Evolutionary conservation across 2,113 vertebrate genomes (phyloP).

Genomic region (Chrysemys picta): DNA sequence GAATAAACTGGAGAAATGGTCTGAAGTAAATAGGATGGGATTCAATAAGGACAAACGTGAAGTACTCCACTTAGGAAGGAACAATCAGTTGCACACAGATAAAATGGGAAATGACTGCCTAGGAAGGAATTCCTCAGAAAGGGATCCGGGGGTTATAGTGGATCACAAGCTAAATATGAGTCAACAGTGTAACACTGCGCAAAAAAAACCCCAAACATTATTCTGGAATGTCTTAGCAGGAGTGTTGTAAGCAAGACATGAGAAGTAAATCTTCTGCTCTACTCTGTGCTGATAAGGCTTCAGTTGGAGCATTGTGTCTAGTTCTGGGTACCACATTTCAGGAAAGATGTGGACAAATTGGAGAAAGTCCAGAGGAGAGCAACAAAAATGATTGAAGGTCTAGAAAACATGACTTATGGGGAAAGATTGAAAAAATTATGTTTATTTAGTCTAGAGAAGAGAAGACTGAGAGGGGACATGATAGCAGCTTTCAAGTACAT

Average conservation of each 20-base stretch:
- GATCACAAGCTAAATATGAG: not conserved
- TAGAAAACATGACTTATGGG: not conserved
- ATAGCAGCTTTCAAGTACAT: not conserved
- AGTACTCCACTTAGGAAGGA: not conserved
- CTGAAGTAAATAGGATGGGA: not conserved
- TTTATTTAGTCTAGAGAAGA: not conserved
- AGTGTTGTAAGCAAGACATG: not conserved
- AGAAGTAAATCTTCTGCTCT: not conserved
- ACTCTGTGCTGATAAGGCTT: not conserved
- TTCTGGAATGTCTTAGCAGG: not conserved
- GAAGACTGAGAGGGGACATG: not conserved
- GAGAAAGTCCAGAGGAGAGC: not conserved
- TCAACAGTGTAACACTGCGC: not conserved
- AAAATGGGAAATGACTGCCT: not conserved
- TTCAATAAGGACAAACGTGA: not conserved
- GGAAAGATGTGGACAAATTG: not conserved
- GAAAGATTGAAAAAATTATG: not conserved
- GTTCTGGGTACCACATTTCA: not conserved
- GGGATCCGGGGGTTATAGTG: not conserved
- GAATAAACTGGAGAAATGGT: not conserved
- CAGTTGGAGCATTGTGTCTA: not conserved
- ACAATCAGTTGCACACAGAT: not conserved
- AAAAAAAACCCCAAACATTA: not conserved
- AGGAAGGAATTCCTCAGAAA: not conserved
- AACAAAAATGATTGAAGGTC: not conserved